Evolutionary conservation across 2,797 vertebrate species (phyloP).

Genomic region (Xyrichtys novacula): DNA sequence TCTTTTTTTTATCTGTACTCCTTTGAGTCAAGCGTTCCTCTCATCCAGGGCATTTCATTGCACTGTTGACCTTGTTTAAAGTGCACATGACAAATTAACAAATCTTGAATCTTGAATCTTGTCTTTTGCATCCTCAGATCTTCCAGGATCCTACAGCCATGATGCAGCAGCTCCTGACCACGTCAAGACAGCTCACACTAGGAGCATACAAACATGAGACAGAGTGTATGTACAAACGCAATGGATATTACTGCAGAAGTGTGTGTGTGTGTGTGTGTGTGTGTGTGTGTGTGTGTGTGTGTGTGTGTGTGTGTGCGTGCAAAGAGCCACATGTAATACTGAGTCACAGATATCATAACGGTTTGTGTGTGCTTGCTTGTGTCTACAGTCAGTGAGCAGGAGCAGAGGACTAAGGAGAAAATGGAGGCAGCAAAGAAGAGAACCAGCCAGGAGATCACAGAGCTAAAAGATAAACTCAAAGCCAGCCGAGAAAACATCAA

Average conservation of each 20-base stretch:
- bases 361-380: not conserved
- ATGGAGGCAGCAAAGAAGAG: slow-evolving; percentile 95
- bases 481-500: slow-evolving; percentile 98
- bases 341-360: not conserved
- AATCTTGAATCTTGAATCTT: too few relatives aligned
- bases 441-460: slow-evolving; percentile 96
- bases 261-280: not conserved
- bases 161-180: slow-evolving; percentile 98
- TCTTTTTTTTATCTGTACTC: too few relatives aligned
- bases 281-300: not conserved
- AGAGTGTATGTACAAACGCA: slow-evolving; percentile 89
- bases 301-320: not conserved
- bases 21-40: too few relatives aligned
- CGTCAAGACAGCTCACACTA: slow-evolving; percentile 94
- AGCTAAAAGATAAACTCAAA: slow-evolving; percentile 97
- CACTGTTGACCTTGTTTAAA: too few relatives aligned
- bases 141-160: slow-evolving; percentile 99
- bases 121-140: slow-evolving; percentile 84
- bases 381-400: slow-evolving; percentile 91
- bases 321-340: not conserved
- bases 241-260: not conserved
- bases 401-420: slow-evolving; percentile 96
- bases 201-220: slow-evolving; percentile 99
- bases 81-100: too few relatives aligned
- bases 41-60: too few relatives aligned